Conservation (phyloP, 2,888 invertebrate species). For the Sympetrum striolatum region DNA sequence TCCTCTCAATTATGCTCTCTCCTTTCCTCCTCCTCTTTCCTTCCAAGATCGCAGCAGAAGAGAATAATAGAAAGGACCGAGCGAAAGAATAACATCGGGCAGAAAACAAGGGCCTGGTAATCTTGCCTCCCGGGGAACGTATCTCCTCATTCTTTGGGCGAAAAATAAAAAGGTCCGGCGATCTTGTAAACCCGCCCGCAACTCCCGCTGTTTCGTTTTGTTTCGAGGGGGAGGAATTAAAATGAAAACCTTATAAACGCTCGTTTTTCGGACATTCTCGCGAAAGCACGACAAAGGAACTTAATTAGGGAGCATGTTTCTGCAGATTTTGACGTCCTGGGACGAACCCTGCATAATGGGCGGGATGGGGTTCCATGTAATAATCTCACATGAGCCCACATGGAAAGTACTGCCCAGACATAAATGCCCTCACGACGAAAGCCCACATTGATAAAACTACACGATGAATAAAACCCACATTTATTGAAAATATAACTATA, state of each 20-base stretch:
- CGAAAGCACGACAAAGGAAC: too few species aligned
- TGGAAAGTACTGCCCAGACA: too few species aligned
- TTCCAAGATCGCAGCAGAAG: not conserved
- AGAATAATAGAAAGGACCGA: not conserved
- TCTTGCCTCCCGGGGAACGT: not conserved
- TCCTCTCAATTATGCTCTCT: conserved; percentile 31
- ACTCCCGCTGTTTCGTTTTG: not conserved
- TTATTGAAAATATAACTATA: too few species aligned
- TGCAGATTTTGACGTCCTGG: too few species aligned
- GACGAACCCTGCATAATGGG: too few species aligned
- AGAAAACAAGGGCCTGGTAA: not conserved
- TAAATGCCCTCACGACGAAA: too few species aligned
- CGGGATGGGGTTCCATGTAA: too few species aligned
- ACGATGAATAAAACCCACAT: too few species aligned
- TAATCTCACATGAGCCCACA: too few species aligned
- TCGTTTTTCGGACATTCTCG: too few species aligned
- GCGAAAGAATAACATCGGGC: not conserved
- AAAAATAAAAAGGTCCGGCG: conserved; percentile 1
- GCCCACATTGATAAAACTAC: too few species aligned
- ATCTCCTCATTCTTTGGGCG: not conserved
- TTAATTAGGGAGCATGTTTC: too few species aligned
- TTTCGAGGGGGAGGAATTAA: not conserved
- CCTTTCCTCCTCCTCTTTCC: not conserved
- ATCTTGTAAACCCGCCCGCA: not conserved
- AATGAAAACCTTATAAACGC: not conserved